Base-by-base conservation (phyloP, 2,797 vertebrate species). In the Ctenosaura bakeri region DNA sequence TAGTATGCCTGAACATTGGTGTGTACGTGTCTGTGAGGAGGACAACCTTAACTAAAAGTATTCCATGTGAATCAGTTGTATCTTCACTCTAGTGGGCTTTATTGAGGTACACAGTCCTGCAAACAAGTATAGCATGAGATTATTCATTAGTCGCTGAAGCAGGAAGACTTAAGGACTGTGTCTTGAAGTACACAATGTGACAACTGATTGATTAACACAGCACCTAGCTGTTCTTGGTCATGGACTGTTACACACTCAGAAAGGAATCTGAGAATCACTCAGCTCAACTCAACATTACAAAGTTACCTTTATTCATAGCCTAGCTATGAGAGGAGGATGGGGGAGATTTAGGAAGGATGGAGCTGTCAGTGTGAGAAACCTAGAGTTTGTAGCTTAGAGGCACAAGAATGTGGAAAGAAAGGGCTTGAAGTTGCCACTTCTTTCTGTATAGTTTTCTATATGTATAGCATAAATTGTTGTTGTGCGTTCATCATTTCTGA, bases 91-190 rank as follows among this genome's bases (percentile, higher is more conserved):
- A 59, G 54, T 77, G 38, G 18, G 13, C 18, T 83, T 52, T 71
- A 35, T n/a, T 52, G 56, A 84, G 81, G 52, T 46, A 73, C 56
- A 3, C 13, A n/a, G 8, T 62, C 13, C 14, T 26, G 13, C 52
- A 29, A 79, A 50, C 69, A 62, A 76, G 26, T 52, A 20, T 52
- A 64, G 18, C 46, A 13, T 83, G 38, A 77, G 81, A 84, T 84
- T 84, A 54, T 83, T 89, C 35, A 32, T 64, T 20, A 50, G 38
- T 16, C 14, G 29, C 59, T 89, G 71, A 78, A 89, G 81, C 56
- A 77, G 38, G 22, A 64, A 77, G n/a, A 84, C 20, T 20, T 10
- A 16, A 59, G 35, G 16, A 62, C 26, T 46, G 18, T 52, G 10
- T 79, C 42, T 79, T 46, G 35, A 32, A 66, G 20, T 24, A 29